Conservation (phyloP, 2,113 vertebrate genomes). For the Megaleporinus macrocephalus region DNA sequence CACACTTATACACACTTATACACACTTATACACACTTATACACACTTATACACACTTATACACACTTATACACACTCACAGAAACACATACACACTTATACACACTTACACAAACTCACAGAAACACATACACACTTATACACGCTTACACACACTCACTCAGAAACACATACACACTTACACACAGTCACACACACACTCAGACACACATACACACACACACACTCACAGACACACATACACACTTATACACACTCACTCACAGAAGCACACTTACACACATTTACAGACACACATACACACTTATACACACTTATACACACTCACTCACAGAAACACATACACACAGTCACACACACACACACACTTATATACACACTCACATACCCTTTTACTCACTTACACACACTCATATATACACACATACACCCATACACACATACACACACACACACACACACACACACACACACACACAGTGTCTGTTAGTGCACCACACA, state of each 20-base stretch:
- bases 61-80: slow-evolving; percentile 48
- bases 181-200: slow-evolving; percentile 27
- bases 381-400: too few species aligned
- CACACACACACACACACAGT: slow-evolving; percentile 42
- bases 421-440: background rate
- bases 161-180: slow-evolving; percentile 55
- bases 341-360: background rate
- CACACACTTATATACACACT: background rate
- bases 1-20: background rate
- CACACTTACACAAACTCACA: slow-evolving; percentile 55
- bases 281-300: background rate
- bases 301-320: background rate
- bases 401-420: background rate
- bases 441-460: too few species aligned
- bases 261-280: background rate
- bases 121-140: slow-evolving; percentile 10
- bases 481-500: background rate
- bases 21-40: too few species aligned
- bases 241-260: background rate
- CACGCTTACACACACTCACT: too few species aligned
- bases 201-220: slow-evolving; percentile 52
- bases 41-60: slow-evolving; percentile 51
- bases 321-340: too few species aligned
- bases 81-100: slow-evolving; percentile 53
- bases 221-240: background rate